Conservation (phyloP, 1,140 invertebrate species). For the Eumaeus atala region DNA sequence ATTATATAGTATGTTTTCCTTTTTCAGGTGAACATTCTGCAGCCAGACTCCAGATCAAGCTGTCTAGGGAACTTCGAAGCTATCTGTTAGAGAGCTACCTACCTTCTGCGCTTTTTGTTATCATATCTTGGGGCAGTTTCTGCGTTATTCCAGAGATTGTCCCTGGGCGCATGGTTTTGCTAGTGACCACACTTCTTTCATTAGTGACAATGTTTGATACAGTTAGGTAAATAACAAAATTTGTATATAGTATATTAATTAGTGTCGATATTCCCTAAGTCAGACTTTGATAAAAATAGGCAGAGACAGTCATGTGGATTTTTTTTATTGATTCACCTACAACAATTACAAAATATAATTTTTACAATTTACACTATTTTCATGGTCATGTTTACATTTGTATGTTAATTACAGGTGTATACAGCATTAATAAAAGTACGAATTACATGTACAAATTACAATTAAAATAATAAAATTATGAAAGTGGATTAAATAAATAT, state of each 20-base stretch:
- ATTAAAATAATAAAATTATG: no score
- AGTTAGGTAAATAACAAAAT: constrained; percentile 65
- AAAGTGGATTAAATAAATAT: no score
- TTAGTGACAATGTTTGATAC: constrained; percentile 79
- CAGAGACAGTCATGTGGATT: no score
- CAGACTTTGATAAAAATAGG: no score
- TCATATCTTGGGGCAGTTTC: constrained; percentile 80
- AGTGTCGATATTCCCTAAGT: no score
- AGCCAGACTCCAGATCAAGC: constrained; percentile 74
- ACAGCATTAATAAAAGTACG: no score
- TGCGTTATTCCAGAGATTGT: constrained; percentile 79
- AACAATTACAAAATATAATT: no score
- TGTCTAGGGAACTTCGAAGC: constrained; percentile 76
- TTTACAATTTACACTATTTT: no score
- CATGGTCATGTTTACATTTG: no score
- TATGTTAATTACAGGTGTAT: no score
- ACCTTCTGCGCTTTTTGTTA: constrained; percentile 78
- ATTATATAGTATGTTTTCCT: background rate
- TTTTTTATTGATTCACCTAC: no score
- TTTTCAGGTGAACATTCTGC: constrained; percentile 75
- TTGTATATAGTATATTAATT: background rate
- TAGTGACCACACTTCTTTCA: constrained; percentile 77
- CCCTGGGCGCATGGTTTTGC: constrained; percentile 76
- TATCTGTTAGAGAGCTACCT: constrained; percentile 79
- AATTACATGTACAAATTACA: no score